phyloP scores from a whole-genome alignment of 2,797 vertebrate genomes.

The Bradypodion ventrale region DNA sequence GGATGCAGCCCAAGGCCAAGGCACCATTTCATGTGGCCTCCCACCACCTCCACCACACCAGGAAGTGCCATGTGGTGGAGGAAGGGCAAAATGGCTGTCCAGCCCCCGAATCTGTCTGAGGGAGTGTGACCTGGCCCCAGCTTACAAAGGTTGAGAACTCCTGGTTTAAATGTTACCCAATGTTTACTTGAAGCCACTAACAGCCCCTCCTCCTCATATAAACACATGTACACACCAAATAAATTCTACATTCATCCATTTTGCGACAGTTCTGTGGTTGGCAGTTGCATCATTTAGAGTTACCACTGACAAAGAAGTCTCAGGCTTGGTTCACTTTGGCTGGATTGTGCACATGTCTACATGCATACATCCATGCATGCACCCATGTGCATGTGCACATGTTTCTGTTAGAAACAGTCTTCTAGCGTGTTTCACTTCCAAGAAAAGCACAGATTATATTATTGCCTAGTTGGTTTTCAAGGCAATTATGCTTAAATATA shows the following conservation, averaged over 20 bases:
- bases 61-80: too few relatives aligned
- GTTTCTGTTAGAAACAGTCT: slow-evolving; percentile 26
- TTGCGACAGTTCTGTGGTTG: not conserved
- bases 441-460: slow-evolving; percentile 54
- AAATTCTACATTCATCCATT: not conserved
- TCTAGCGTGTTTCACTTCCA: slow-evolving; percentile 64
- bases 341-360: not conserved
- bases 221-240: not conserved
- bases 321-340: not conserved
- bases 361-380: too few relatives aligned
- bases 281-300: not conserved
- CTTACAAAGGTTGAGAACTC: too few relatives aligned
- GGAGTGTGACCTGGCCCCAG: too few relatives aligned
- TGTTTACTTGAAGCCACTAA: not conserved
- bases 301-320: not conserved
- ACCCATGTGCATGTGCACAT: not conserved
- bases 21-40: too few relatives aligned
- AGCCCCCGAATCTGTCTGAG: too few relatives aligned
- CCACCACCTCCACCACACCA: too few relatives aligned
- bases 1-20: too few relatives aligned
- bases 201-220: not conserved
- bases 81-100: too few relatives aligned
- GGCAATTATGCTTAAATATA: slow-evolving; percentile 70
- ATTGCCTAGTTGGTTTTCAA: slow-evolving; percentile 63
- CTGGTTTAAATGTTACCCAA: too few relatives aligned